Conservation (phyloP, 1,140 invertebrate species). For the Drosophila arawakana region DNA sequence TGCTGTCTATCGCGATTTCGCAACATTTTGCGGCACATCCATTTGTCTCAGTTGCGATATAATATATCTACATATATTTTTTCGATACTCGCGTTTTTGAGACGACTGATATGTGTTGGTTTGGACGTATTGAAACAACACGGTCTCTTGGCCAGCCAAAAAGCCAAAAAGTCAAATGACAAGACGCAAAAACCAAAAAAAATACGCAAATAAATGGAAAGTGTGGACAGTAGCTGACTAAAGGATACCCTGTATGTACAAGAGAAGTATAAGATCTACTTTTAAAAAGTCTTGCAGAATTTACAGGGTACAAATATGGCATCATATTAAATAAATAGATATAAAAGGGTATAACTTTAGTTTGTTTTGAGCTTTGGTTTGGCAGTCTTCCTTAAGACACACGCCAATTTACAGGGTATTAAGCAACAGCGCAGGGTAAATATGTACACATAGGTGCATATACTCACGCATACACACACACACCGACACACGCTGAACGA, state of each 20-base stretch:
- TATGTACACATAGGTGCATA: constrained; percentile 35
- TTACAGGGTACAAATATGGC: not conserved
- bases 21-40: not conserved
- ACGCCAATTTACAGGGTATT: constrained; percentile 2
- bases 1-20: not conserved
- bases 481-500: constrained; percentile 37
- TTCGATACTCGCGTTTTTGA: not conserved
- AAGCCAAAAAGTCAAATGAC: constrained; percentile 70
- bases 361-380: no score
- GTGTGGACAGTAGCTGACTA: not conserved
- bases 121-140: constrained; percentile 29
- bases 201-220: not conserved
- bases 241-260: not conserved
- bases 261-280: not conserved
- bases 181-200: constrained; percentile 40
- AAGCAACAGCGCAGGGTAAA: constrained; percentile 20
- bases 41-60: not conserved
- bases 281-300: not conserved
- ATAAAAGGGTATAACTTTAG: not conserved
- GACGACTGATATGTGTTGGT: constrained; percentile 31
- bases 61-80: constrained; percentile 30
- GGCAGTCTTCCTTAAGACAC: not conserved
- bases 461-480: constrained; percentile 7
- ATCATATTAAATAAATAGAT: no score
- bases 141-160: constrained; percentile 53